Evolutionary conservation across 2,113 vertebrate genomes (phyloP), one percentile per base, ranked within the genome.

Genomic region (Astatoreochromis straeleni): DNA sequence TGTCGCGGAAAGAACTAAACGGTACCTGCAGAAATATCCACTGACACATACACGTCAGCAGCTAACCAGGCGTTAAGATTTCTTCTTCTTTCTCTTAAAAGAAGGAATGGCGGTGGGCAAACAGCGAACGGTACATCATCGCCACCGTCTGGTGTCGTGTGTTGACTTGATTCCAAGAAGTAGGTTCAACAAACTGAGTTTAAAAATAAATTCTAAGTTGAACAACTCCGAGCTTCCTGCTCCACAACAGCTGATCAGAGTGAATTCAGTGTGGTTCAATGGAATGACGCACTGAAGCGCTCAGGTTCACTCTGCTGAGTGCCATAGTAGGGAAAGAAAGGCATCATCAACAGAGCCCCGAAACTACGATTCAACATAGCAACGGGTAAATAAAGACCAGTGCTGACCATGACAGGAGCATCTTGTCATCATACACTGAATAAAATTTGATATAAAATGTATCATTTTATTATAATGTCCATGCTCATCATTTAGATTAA

Each of bases 31-130:
- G 4, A 24, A 9, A 42, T 33, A 29, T 49, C 53, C 5, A 80
- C 57, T 47, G 26, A 35, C 47, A 89, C 60, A n/a, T 94, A 96
- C 96, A 97, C 96, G 96, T 97, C 96, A 95, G 95, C 96, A 95
- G 21, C 92, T 82, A 80, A 14, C 24, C 2, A 8, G 78, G 42
- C 82, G 92, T 1, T 35, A 35, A 11, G 31, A 2, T 7, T 70
- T 19, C 12, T 86, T 75, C 40, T 75, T 75, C 68, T 75, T 47
- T 68, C 38, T 42, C 68, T 45, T 26, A 65, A 65, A 35, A n/a
- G 31, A 12, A 35, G 7, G 8, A 26, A 24, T 42, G 65, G 2
- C 68, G 38, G 5, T 7, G 10, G 0, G 21, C n/a, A 45, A 45
- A 11, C 40, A 47, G 68, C 4, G 21, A 75, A 2, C 4, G 68